Base-by-base conservation (phyloP, 2,888 invertebrate genomes). In the Eurytoma californica region DNA sequence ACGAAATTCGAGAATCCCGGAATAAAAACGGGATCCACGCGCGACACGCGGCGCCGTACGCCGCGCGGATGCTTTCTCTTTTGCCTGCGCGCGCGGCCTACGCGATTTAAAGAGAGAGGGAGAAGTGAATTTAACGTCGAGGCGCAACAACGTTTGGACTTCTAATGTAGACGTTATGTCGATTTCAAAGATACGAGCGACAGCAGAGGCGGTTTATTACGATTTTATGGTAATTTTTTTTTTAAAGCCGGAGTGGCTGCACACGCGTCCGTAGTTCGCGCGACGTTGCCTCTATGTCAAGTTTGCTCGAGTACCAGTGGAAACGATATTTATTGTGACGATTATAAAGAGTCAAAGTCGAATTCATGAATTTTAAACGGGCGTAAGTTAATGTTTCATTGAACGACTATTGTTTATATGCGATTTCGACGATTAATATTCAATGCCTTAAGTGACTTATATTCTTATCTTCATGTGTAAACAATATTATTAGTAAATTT, bases 131-230 rank as follows among this genome's bases (percentile, higher is more conserved):
- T 39, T 39, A 9, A 39, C 39, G 1, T 39, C 39, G 39, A 39
- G 39, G 39, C 39, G 39, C 39, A 39, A 9, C 9, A 9, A 53
- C 30, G 67, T 3, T 58, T n/a, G 7, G 51, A 67, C 58, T 55
- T 47, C 67, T 60, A 75, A 68, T 68, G 51, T 61, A 47, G n/a
- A 73, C 60, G 47, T 55, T 55, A 13, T 49, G 49, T 51, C 30
- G 66, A 77, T 76, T 49, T 68, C 61, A 60, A 75, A 60, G 60
- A 75, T 75, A 75, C 39, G 39, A 39, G 39, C 39, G 39, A 39
- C 39, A 18, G 51, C 24, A 7, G 28, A 75, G 24, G 68, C 60
- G 55, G 55, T 76, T 77, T 70, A 77, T 77, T 77, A 55, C n/a
- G 30, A 51, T 70, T 77, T 70, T 58, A 77, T 77, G 77, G 16